Evolutionary conservation across 2,888 invertebrate genomes (phyloP), one percentile per base, ranked within the genome.

Genomic region (Belgica antarctica): DNA sequence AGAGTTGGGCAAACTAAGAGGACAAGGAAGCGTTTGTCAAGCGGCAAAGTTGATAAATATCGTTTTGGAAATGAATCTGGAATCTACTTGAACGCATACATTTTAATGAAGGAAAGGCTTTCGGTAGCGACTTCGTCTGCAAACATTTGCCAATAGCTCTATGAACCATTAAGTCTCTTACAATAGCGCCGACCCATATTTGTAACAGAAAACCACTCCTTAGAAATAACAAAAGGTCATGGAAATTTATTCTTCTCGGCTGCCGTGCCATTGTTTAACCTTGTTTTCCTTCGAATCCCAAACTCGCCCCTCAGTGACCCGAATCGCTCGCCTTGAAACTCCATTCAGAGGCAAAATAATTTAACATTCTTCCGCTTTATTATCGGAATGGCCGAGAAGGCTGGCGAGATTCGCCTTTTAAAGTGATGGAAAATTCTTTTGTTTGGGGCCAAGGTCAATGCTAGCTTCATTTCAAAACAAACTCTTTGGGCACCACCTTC

Each of bases 1-100:
- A 41, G 41, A 41, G 41, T 41, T 41, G 41, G 4, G 12, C n/a
- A 15, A 41, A 41, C 41, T 41, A 41, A 15, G 10, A 41, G 41
- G 41, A 41, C 41, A 41, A 41, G n/a, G n/a, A n/a, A n/a, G n/a
- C 41, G 41, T n/a, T 41, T 41, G 41, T 41, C 41, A n/a, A 41
- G 41, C 10, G 2, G 41, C 12, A 12, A 12, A 34, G 34, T 34
- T 34, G 34, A 34, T 34, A 34, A 34, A 34, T 34, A 34, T 8
- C 34, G 34, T 12, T 34, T 34, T 8, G 12, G 34, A 34, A 12
- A 34, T 34, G 34, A 34, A 34, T 34, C 34, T 12, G 7, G 34
- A 34, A 34, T 34, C 7, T 12, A 8, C 34, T 34, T 34, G 7
- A 34, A 34, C 34, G 12, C 7, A 34, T 8, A 34, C 7, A 34